Base-by-base conservation (phyloP, 2,113 vertebrate genomes). In the Pionites leucogaster region DNA sequence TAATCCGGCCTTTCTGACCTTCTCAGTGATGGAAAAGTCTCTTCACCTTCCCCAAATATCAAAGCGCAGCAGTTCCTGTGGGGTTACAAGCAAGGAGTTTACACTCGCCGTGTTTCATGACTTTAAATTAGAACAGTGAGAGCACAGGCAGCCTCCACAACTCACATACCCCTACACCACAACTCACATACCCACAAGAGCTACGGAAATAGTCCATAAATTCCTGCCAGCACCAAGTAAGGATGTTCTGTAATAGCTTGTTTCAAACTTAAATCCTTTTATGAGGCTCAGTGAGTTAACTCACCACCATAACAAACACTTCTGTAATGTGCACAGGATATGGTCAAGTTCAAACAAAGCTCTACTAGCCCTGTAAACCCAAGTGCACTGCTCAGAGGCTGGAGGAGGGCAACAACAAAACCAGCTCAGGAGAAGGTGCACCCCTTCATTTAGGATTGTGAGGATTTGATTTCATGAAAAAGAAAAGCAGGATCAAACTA, bases 11-110 rank as follows among this genome's bases (percentile, higher is more conserved):
- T 92, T 90, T 94, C 91, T 81, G 88, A 88, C 91, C 90, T 87
- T 86, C 92, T 90, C 76, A 49, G 1, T 37, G 90, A 89, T 11
- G 77, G 86, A 79, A 90, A 90, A 88, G 76, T 84, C 90, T 94
- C 92, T 87, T 94, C 93, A 88, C 88, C 82, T 94, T 86, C 94
- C 86, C 81, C 83, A 88, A 69, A 86, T 64, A 95, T 55, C 92
- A 94, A 95, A 95, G 94, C 90, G 82, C 69, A 96, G 94, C 90
- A 86, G 82, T 29, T 90, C 92, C 95, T 86, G 82, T 41, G 5
- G 82, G 91, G 86, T 88, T 81, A 91, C 67, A 81, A 93, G 80
- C 75, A 72, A 50, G 14, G 77, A 81, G 83, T 94, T 94, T 90
- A 79, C 83, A 82, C 46, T 47, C 87, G 78, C n/a, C 62, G 63